phyloP scores from a whole-genome alignment of 2,888 invertebrate species.

The Notodonta ziczac region DNA sequence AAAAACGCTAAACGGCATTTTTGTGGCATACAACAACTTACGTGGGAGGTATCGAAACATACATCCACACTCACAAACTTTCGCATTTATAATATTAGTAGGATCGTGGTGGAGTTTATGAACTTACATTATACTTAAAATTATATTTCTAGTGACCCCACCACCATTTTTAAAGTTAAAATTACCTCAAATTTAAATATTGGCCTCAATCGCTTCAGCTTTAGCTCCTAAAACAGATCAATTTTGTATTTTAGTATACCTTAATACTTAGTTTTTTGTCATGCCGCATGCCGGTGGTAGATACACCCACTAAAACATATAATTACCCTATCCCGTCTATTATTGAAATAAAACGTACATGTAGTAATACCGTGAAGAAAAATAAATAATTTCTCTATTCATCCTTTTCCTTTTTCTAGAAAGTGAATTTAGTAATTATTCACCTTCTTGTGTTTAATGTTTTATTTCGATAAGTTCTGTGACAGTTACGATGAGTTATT shows the following conservation, averaged over 20 bases:
- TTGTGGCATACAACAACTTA: too few species aligned
- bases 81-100: too few species aligned
- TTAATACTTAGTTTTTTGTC: too few species aligned
- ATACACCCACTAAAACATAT: too few species aligned
- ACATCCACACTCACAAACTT: too few species aligned
- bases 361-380: background rate
- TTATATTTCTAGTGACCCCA: slow-evolving; percentile 21
- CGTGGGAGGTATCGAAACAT: too few species aligned
- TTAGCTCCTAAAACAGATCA: slow-evolving; percentile 67
- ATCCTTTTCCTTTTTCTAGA: background rate
- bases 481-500: slow-evolving; percentile 4
- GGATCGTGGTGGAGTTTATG: slow-evolving; percentile 9
- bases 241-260: slow-evolving; percentile 13
- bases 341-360: too few species aligned
- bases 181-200: slow-evolving; percentile 63
- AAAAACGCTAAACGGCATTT: too few species aligned
- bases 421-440: background rate
- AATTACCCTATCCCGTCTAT: too few species aligned
- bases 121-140: slow-evolving; percentile 14
- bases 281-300: too few species aligned
- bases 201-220: slow-evolving; percentile 56
- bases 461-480: background rate
- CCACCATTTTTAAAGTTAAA: slow-evolving; percentile 36
- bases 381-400: too few species aligned
- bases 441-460: background rate